Conservation (phyloP, 2,113 vertebrate species). For the Cynocephalus volans region DNA sequence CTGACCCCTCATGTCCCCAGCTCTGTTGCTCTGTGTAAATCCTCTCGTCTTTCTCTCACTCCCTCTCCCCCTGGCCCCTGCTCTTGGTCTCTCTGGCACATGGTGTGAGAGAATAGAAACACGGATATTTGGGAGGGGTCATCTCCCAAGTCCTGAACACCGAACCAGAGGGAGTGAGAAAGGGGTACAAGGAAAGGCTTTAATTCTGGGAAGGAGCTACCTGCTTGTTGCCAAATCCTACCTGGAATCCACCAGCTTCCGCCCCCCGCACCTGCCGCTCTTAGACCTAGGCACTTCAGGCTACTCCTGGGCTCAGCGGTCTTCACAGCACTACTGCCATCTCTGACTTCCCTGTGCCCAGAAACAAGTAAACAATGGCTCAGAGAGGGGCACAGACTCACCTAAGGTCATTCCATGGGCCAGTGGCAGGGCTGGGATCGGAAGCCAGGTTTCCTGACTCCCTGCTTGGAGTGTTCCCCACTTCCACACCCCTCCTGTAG, state of each 20-base stretch:
- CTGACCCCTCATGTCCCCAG: conserved; percentile 51
- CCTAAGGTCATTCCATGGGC: neutral
- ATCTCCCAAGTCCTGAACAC: neutral
- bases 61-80: neutral
- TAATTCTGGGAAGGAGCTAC: neutral
- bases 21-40: neutral
- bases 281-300: neutral
- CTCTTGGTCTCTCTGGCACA: neutral
- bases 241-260: neutral
- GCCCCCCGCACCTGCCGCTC: neutral
- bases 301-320: neutral
- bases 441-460: conserved; percentile 5
- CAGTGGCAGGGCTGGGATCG: neutral
- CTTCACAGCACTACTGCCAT: neutral
- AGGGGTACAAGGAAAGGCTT: neutral
- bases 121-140: neutral
- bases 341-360: neutral
- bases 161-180: neutral
- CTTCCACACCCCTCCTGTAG: neutral
- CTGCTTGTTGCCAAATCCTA: neutral
- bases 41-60: neutral
- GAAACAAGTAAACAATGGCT: neutral
- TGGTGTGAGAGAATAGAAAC: no score
- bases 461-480: no score
- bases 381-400: neutral